These are phyloP conservation scores for Drosophila subpulchrella DNA, from an alignment of 1,140 invertebrate genomes.

Conservation along the genomic window DNA sequence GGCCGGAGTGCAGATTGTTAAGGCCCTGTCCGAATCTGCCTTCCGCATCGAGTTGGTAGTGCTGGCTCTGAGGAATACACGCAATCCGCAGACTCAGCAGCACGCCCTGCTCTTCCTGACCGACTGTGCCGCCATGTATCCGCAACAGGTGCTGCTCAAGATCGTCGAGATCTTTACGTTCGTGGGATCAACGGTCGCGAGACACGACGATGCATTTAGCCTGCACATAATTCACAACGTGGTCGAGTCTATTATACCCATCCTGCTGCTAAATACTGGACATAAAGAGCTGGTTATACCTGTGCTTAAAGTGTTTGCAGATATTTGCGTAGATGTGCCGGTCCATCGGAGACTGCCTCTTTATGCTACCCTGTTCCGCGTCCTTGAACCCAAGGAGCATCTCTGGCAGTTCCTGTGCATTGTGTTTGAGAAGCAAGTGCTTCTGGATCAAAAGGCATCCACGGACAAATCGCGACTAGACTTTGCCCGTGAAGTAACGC, in stretches of 20 bases:
- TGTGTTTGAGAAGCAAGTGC: slow-evolving; percentile 88
- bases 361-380: slow-evolving; percentile 91
- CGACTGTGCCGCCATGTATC: slow-evolving; percentile 90
- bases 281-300: slow-evolving; percentile 85
- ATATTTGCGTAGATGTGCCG: slow-evolving; percentile 94
- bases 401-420: slow-evolving; percentile 92
- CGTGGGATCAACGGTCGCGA: slow-evolving; percentile 94
- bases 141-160: slow-evolving; percentile 94
- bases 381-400: slow-evolving; percentile 89
- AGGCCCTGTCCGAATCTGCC: slow-evolving; percentile 85
- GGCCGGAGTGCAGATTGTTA: slow-evolving; percentile 81
- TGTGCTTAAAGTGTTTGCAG: slow-evolving; percentile 95
- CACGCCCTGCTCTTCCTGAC: slow-evolving; percentile 94
- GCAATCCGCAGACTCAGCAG: slow-evolving; percentile 97
- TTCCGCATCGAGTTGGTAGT: slow-evolving; percentile 94
- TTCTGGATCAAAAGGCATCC: slow-evolving; percentile 80
- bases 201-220: slow-evolving; percentile 97
- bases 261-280: slow-evolving; percentile 86
- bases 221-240: slow-evolving; percentile 96
- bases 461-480: slow-evolving; percentile 52
- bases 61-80: slow-evolving; percentile 93
- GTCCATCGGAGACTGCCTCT: slow-evolving; percentile 93
- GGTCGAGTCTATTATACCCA: slow-evolving; percentile 95
- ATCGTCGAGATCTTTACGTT: slow-evolving; percentile 98
- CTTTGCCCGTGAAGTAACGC: slow-evolving; percentile 49